Conservation (phyloP, 2,888 invertebrate genomes). For the Nomada flava region DNA sequence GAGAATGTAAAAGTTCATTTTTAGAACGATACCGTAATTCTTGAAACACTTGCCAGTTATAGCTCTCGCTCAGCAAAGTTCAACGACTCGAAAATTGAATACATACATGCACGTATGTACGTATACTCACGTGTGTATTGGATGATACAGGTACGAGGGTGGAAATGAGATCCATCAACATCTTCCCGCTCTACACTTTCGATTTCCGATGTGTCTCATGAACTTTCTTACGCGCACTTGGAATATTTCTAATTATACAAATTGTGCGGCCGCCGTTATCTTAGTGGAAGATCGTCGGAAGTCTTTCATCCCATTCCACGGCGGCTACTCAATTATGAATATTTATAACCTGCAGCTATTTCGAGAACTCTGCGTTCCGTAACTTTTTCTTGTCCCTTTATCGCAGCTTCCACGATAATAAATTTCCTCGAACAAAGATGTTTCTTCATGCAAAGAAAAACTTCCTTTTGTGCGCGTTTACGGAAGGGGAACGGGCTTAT, state of each 20-base stretch:
- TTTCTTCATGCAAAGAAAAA: background rate
- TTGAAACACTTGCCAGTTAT: background rate
- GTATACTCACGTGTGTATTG: background rate
- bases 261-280: constrained; percentile 2
- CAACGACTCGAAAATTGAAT: background rate
- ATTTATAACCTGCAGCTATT: constrained; percentile 31
- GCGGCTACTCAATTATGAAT: constrained; percentile 31
- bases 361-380: background rate
- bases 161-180: constrained; percentile 15
- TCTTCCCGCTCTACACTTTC: constrained; percentile 44
- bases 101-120: too few relatives aligned
- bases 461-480: background rate
- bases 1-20: background rate
- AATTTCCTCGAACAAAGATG: constrained; percentile 10
- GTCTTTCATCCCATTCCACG: background rate
- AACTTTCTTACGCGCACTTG: constrained; percentile 6
- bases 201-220: constrained; percentile 19
- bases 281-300: constrained; percentile 10
- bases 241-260: constrained; percentile 42
- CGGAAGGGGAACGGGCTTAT: background rate
- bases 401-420: background rate
- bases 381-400: background rate
- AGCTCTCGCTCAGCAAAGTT: background rate
- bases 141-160: background rate
- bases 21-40: background rate